Percentiles rank a stretch among this genome's conserved stretches.
Evolutionary conservation across 2,888 invertebrate genomes (phyloP).

Genomic region (Spodoptera picta): DNA sequence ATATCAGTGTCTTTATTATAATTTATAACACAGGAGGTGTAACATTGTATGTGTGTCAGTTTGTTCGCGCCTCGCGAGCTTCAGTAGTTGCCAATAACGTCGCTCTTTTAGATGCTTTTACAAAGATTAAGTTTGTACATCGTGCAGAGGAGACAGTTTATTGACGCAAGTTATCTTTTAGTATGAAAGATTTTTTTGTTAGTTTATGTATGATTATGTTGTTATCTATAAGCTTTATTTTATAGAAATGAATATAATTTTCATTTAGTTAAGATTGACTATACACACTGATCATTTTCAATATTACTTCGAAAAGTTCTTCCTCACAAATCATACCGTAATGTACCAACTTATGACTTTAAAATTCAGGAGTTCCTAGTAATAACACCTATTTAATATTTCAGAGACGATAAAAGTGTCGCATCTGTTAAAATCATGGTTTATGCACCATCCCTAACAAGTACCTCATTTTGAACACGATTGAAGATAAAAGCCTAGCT

Average conservation of each 20-base stretch:
- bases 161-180: background rate
- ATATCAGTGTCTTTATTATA: constrained; percentile 38
- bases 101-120: constrained; percentile 50
- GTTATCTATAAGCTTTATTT: too few relatives aligned
- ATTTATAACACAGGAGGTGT: constrained; percentile 42
- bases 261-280: too few relatives aligned
- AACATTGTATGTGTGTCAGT: constrained; percentile 56
- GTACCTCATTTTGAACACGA: constrained; percentile 71
- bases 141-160: constrained; percentile 22
- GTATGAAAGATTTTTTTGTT: too few relatives aligned
- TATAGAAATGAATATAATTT: too few relatives aligned
- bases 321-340: too few relatives aligned
- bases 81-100: constrained; percentile 64
- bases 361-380: too few relatives aligned
- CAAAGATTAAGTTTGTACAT: constrained; percentile 52
- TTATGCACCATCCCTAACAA: constrained; percentile 54
- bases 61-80: constrained; percentile 57
- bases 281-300: too few relatives aligned
- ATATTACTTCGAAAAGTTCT: too few relatives aligned
- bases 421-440: constrained; percentile 36
- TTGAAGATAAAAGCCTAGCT: constrained; percentile 71
- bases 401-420: constrained; percentile 7
- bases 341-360: too few relatives aligned
- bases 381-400: too few relatives aligned
- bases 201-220: too few relatives aligned